These are phyloP conservation scores for Gobiocypris rarus DNA, from an alignment of 2,113 vertebrate species.

Conservation along the genomic window DNA sequence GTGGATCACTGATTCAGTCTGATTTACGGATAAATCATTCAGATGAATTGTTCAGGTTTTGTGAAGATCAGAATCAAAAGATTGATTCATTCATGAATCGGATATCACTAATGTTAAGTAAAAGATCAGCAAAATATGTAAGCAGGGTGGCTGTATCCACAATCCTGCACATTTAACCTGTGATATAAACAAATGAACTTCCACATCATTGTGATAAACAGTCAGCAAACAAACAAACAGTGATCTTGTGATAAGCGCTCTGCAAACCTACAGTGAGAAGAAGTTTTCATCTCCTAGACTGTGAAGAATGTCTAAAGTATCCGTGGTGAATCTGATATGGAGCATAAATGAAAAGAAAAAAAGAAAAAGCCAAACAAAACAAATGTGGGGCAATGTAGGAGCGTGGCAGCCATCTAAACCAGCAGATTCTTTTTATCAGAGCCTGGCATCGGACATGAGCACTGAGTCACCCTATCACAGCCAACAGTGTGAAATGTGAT, in stretches of 20 bases:
- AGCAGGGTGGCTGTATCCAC: background rate
- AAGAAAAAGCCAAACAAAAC: constrained; percentile 65
- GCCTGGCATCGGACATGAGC: constrained; percentile 69
- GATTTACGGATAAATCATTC: background rate
- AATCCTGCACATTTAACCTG: background rate
- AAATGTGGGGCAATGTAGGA: constrained; percentile 55
- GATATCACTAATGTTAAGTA: background rate
- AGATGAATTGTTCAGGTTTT: background rate
- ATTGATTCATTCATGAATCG: background rate
- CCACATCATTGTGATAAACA: constrained; percentile 28
- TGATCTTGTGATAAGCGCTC: background rate
- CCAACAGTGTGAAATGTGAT: constrained; percentile 36
- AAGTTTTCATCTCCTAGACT: constrained; percentile 2
- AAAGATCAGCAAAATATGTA: background rate
- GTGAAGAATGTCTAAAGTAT: constrained; percentile 22
- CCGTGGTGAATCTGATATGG: constrained; percentile 60
- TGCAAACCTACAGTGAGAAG: background rate
- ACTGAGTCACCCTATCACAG: constrained; percentile 56
- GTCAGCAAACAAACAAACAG: constrained; percentile 22
- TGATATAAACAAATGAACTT: constrained; percentile 13
- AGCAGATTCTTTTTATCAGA: constrained; percentile 69
- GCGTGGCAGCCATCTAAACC: constrained; percentile 61
- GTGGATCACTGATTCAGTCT: too few relatives aligned
- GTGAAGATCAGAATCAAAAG: background rate
- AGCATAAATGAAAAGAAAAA: constrained; percentile 68